Percentiles rank a stretch among this genome's conserved stretches.
Evolutionary conservation across 2,888 invertebrate species (phyloP).

Genomic region (Ornithoptera priamus): DNA sequence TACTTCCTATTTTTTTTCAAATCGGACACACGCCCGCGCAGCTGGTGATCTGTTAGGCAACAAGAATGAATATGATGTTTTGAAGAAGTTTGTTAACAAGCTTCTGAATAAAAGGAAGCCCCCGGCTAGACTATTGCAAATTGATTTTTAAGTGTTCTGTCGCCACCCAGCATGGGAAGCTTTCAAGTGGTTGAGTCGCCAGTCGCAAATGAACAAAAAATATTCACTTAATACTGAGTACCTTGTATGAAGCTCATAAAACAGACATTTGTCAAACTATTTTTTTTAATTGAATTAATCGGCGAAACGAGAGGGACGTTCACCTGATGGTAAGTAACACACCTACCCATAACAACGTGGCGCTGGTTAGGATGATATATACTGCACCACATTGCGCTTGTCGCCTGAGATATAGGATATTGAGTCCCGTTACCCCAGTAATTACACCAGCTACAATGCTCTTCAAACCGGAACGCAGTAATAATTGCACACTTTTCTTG

Average conservation of each 20-base stretch:
- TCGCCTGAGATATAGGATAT: too few species aligned
- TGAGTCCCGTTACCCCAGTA: too few species aligned
- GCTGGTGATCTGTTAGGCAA: conserved; percentile 50
- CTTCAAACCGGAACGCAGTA: too few species aligned
- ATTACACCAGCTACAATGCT: too few species aligned
- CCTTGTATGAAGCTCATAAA: conserved; percentile 45
- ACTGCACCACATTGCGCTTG: too few species aligned
- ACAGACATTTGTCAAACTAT: background rate
- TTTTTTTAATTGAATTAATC: too few species aligned
- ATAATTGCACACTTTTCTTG: too few species aligned
- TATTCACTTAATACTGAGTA: conserved; percentile 35
- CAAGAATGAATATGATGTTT: conserved; percentile 43
- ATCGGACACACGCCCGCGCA: conserved; percentile 63
- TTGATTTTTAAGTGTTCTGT: conserved; percentile 72
- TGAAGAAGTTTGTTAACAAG: conserved; percentile 47
- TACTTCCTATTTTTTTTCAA: conserved; percentile 50
- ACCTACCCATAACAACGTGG: too few species aligned
- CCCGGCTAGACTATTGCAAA: conserved; percentile 74
- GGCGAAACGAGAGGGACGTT: too few species aligned
- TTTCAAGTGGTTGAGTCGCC: conserved; percentile 61
- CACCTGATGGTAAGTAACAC: too few species aligned
- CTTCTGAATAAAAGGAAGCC: conserved; percentile 55
- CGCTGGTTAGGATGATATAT: too few species aligned
- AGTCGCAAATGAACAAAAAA: conserved; percentile 49
- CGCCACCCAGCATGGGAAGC: conserved; percentile 77